Base-by-base conservation (phyloP, 2,888 invertebrate species). In the Pollenia amentaria region DNA sequence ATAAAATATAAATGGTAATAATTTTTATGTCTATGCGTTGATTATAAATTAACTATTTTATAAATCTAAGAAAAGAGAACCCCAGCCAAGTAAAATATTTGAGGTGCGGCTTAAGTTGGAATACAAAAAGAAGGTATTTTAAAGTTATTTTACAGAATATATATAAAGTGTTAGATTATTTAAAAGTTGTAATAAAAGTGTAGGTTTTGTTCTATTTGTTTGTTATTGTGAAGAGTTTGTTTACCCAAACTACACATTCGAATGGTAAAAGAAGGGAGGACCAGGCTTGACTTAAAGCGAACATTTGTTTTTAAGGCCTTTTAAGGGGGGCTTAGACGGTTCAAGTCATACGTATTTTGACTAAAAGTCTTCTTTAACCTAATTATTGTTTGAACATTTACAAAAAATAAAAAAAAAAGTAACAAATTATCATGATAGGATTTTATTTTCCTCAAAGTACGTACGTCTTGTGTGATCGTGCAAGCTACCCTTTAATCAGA, bases 31-130 rank as follows among this genome's bases (percentile, higher is more conserved):
- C 75, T 72, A 72, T 78, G 75, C 75, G 42, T 67, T 60, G 81
- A 82, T 82, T 75, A 57, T 82, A 64, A 70, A 70, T 60, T 79
- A 77, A 67, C 46, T 57, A 40, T 78, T 77, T 57, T 67, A 57
- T 67, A 57, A 57, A 67, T 67, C 12, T 44, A 21, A 53, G 42
- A 40, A 42, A 46, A 73, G 1, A 60, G 7, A 44, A 46, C 29
- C 8, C 10, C 10, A 1, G 29, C 57, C 10, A 42, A 51, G 44
- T 65, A 14, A 29, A 29, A 11, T 76, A 53, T 44, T 65, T 29
- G 12, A 46, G 62, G 21, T 51, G 40, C 38, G 53, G 2, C 40
- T 69, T 42, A 51, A 51, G 51, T n/a, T n/a, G n/a, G 51, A 51
- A 51, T 6, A 29, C 29, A 29, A 29, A 29, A 29, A 29, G n/a